Conservation (phyloP, 2,888 invertebrate species). For the Agrotis segetum region DNA sequence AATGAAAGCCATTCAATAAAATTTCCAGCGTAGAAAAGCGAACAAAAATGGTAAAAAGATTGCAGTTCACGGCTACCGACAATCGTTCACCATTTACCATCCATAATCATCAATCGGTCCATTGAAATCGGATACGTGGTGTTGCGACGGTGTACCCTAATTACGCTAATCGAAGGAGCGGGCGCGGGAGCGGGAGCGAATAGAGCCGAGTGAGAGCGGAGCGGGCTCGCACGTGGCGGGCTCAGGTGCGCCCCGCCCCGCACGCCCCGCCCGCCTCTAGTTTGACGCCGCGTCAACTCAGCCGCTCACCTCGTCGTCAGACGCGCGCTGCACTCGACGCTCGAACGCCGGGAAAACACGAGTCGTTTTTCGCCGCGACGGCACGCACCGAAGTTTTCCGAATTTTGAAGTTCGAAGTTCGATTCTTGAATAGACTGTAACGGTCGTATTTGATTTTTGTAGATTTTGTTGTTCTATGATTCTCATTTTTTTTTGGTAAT, state of each 20-base stretch:
- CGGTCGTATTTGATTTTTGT: conserved; percentile 70
- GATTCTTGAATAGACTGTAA: conserved; percentile 68
- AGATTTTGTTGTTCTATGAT: conserved; percentile 62
- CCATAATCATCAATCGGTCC: conserved; percentile 82
- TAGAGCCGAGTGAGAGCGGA: conserved; percentile 69
- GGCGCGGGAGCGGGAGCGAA: conserved; percentile 69
- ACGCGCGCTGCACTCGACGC: conserved; percentile 89
- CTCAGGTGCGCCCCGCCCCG: conserved; percentile 89
- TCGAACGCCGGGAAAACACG: conserved; percentile 90
- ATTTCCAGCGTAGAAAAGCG: conserved; percentile 62
- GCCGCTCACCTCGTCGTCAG: conserved; percentile 85
- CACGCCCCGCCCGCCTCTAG: conserved; percentile 78
- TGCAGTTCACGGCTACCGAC: conserved; percentile 71
- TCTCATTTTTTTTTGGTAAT: conserved; percentile 61
- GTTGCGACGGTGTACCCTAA: conserved; percentile 76
- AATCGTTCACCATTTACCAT: conserved; percentile 75
- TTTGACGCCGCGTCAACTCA: conserved; percentile 80
- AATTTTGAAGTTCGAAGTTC: conserved; percentile 77
- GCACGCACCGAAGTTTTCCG: conserved; percentile 83
- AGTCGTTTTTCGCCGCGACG: conserved; percentile 87
- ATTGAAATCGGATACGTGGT: conserved; percentile 83
- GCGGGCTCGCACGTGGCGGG: conserved; percentile 81
- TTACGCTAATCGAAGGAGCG: conserved; percentile 77
- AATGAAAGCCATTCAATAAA: conserved; percentile 38
- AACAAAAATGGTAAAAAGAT: conserved; percentile 64